Evolutionary conservation across 2,888 invertebrate species (phyloP).

Genomic region (Caenorhabditis angaria): DNA sequence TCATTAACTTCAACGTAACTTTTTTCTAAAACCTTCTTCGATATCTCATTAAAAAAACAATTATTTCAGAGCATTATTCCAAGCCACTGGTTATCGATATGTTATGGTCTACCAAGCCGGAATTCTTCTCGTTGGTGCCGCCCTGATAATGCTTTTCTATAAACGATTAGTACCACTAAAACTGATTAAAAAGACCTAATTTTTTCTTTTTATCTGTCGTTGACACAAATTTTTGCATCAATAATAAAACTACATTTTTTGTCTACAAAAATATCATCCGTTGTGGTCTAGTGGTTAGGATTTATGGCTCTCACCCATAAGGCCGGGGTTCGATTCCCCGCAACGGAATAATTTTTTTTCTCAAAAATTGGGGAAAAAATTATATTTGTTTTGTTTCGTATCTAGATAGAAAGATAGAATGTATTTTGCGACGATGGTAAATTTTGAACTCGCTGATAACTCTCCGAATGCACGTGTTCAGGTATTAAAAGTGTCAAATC

Average conservation of each 20-base stretch:
- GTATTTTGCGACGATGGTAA: too few species aligned
- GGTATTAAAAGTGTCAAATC: neutral
- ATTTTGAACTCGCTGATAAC: neutral
- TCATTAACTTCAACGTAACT: conserved; percentile 38
- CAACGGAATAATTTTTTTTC: conserved; percentile 33
- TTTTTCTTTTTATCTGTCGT: neutral
- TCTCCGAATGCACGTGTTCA: neutral
- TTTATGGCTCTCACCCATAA: conserved; percentile 59
- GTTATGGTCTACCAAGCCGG: conserved; percentile 23
- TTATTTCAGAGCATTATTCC: conserved; percentile 23
- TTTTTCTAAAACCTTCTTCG: too few species aligned
- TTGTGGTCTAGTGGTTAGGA: conserved; percentile 58
- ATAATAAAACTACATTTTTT: neutral
- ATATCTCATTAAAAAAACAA: neutral
- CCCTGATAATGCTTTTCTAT: conserved; percentile 24
- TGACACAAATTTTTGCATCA: conserved; percentile 12
- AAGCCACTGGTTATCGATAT: conserved; percentile 35
- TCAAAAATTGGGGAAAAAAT: neutral
- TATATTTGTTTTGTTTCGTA: too few species aligned
- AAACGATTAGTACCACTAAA: conserved; percentile 32
- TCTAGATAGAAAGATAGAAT: too few species aligned
- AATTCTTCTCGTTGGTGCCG: conserved; percentile 19
- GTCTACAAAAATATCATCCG: conserved; percentile 13
- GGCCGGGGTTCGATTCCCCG: conserved; percentile 57
- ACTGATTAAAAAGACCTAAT: conserved; percentile 14